Evolutionary conservation across 2,113 vertebrate species (phyloP), one percentile per base, ranked within the genome.

Genomic region (Hypocryptadius cinnamomeus): DNA sequence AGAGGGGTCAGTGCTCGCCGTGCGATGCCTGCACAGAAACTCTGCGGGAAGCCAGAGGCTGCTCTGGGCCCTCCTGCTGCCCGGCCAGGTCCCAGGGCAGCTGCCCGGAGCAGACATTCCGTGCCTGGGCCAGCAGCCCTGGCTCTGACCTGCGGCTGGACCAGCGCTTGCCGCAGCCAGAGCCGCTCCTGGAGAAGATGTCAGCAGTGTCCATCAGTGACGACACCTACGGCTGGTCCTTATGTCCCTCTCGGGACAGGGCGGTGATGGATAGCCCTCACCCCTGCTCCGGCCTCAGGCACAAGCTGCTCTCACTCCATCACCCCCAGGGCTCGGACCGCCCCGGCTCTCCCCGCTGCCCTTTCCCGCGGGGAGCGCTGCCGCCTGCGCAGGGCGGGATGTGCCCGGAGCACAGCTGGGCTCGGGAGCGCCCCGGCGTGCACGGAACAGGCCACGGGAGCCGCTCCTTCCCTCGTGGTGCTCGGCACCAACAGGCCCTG

Each of bases 381-480:
- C 79, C 28, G 0, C 4, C 51, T 1, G 69, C 1, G 2, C 59
- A 0, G 2, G 51, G 12, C 0, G 1, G 59, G 63, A 35, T 31
- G 61, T 2, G 51, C 72, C 19, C 68, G 1, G 79, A 54, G 8
- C 44, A 3, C 30, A 0, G 71, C 44, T 80, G 92, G 92, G 25
- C 90, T 27, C 70, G 0, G 64, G 53, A 73, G 14, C 1, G 5
- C 61, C 40, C 4, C 0, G 5, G 17, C 1, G 11, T 0, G 30
- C 90, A 13, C 0, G 2, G 65, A 9, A 2, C 17, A 0, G 33
- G 6, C 0, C 80, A 14, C 64, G 11, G 93, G 39, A 91, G 27
- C 90, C 1, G 0, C 45, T 53, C 1, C 1, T 0, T 5, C 27
- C 63, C 39, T 7, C 3, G 7, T 0, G 17, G 31, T 6, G 65